phyloP scores from a whole-genome alignment of 2,888 invertebrate species.

The Hoplodrina ambigua region DNA sequence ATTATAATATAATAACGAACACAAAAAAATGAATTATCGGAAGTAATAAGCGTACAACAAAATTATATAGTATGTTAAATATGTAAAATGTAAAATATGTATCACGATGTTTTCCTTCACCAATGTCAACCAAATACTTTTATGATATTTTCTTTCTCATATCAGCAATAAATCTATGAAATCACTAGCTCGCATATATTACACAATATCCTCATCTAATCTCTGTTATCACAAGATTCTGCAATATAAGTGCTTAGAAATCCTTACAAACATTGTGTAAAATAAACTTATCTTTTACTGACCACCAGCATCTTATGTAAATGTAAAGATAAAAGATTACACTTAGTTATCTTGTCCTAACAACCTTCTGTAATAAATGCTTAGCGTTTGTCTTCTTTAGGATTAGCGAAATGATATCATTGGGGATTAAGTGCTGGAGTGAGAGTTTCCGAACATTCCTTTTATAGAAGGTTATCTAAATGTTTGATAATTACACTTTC shows the following conservation, averaged over 20 bases:
- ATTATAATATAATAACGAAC: no score
- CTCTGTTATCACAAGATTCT: conserved; percentile 50
- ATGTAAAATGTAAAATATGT: no score
- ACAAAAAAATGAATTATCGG: no score
- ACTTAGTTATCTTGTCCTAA: conserved; percentile 17
- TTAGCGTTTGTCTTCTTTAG: conserved; percentile 16
- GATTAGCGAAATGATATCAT: conserved; percentile 25
- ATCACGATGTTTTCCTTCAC: no score
- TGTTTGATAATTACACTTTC: background rate
- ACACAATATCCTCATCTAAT: conserved; percentile 38
- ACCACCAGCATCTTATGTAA: conserved; percentile 48
- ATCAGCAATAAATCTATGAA: conserved; percentile 28
- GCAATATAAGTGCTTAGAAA: conserved; percentile 36
- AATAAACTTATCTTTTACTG: conserved; percentile 44
- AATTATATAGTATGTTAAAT: no score
- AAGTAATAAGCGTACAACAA: no score
- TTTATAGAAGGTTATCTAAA: conserved; percentile 12
- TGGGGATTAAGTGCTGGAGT: conserved; percentile 5
- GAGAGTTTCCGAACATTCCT: background rate
- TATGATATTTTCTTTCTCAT: background rate
- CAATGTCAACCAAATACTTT: background rate
- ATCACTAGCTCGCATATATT: conserved; percentile 25
- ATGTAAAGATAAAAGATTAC: conserved; percentile 35
- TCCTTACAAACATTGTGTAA: conserved; percentile 50
- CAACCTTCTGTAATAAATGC: conserved; percentile 30